A percentile compares a stretch with the other conserved stretches of the same genome.
phyloP scores from a whole-genome alignment of 2,113 vertebrate species.

The Melanerpes aurifrons region DNA sequence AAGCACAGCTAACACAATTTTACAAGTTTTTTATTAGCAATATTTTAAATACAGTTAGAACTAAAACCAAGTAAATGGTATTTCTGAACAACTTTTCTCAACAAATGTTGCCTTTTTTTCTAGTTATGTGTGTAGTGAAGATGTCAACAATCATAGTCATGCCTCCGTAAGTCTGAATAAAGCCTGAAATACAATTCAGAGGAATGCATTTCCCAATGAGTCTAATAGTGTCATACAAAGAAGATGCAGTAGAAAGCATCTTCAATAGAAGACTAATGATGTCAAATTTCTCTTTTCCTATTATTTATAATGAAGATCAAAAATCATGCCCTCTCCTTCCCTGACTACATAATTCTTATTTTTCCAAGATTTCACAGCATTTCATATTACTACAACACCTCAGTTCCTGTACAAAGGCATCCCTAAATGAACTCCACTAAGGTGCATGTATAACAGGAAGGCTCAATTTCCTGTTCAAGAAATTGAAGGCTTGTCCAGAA shows the following conservation, averaged over 20 bases:
- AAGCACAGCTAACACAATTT: background rate
- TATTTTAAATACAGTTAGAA: background rate
- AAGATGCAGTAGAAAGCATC: background rate
- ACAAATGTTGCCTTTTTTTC: background rate
- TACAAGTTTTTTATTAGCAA: background rate
- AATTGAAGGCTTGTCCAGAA: background rate
- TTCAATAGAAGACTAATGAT: background rate
- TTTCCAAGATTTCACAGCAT: background rate
- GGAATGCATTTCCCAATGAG: background rate
- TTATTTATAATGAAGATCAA: background rate
- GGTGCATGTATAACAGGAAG: background rate
- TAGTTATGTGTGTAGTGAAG: background rate
- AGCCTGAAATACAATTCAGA: background rate
- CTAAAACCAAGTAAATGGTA: background rate
- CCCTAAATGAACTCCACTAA: background rate
- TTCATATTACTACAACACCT: background rate
- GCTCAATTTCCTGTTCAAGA: background rate
- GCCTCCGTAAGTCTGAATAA: background rate
- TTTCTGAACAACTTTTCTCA: background rate
- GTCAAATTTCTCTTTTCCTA: background rate
- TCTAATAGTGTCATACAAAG: background rate
- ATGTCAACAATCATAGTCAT: background rate
- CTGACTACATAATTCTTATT: background rate
- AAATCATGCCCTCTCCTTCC: background rate
- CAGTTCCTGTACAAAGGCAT: background rate